A percentile compares a stretch with the other conserved stretches of the same genome.
phyloP scores from a whole-genome alignment of 1,140 invertebrate genomes.

The Drosophila simulans region DNA sequence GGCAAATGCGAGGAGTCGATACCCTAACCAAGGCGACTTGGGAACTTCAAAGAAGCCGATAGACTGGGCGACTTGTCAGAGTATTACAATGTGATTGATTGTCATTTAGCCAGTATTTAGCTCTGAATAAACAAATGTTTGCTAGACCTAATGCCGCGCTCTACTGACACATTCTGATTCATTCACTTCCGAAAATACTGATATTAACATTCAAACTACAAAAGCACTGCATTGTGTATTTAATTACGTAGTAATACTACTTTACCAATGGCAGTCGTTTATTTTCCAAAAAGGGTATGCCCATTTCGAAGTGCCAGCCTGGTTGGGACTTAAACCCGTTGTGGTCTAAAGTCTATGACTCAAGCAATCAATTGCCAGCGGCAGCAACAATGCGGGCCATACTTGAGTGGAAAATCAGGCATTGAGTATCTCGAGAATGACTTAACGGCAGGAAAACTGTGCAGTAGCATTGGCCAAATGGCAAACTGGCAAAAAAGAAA shows the following conservation, averaged over 20 bases:
- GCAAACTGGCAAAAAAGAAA: neutral
- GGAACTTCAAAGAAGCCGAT: neutral
- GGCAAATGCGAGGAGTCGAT: neutral
- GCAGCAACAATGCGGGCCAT: constrained; percentile 53
- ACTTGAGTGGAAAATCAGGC: constrained; percentile 68
- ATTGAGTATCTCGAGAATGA: constrained; percentile 78
- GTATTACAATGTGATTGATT: constrained; percentile 12
- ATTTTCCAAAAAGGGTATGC: constrained; percentile 9
- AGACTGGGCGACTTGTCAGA: neutral
- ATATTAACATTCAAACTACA: neutral
- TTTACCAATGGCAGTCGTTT: too few relatives aligned
- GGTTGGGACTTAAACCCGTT: constrained; percentile 58
- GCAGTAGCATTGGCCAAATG: constrained; percentile 22
- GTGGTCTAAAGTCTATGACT: constrained; percentile 63
- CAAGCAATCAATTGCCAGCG: constrained; percentile 76
- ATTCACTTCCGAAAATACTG: neutral
- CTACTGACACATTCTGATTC: neutral
- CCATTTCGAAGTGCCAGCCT: neutral
- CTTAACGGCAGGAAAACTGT: constrained; percentile 71
- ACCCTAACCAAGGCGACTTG: neutral
- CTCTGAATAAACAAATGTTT: neutral
- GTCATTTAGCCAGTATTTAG: neutral
- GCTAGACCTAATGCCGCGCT: neutral
- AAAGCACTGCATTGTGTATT: neutral
- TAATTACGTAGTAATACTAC: too few relatives aligned